Evolutionary conservation across 2,113 vertebrate species (phyloP), one percentile per base, ranked within the genome.

Genomic region (Ibidorhyncha struthersii): DNA sequence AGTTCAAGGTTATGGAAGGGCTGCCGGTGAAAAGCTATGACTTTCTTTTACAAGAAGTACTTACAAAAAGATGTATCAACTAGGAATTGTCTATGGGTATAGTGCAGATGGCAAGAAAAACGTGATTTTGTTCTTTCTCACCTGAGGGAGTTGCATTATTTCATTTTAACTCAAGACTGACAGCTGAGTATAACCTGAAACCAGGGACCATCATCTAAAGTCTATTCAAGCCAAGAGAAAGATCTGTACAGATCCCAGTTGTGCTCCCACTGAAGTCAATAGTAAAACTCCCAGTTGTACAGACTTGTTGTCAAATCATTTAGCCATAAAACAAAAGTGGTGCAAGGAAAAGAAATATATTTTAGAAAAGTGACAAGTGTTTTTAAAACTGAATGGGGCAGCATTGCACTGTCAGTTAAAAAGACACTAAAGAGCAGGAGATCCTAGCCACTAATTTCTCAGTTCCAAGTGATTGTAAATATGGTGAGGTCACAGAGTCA

Each of bases 151-250:
- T 41, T 4, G 1, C 0, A 2, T 45, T 93, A 97, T 92, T 97
- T 96, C 93, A 88, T 97, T 92, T 97, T 89, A 93, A 96, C 73
- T 97, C 72, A 86, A 95, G 90, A 96, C 92, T 96, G 97, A 96
- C 86, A 94, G 61, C 77, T 95, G 77, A 86, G 71, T 95, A 74
- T 93, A 95, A 83, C 62, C 59, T 93, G 95, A 96, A 93, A 91
- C 73, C 82, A 94, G 26, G 50, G 38, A 50, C 29, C 20, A 59
- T 66, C n/a, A 71, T 83, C 38, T 81, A 23, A 76, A 74, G 20
- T 77, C 20, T 80, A 14, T 50, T 86, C 45, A 89, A 86, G 40
- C 21, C 63, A 71, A 71, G 2, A 12, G 47, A 97, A 98, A 96
- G 74, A 89, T 61, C 77, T 81, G 49, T 59, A 69, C 26, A 76